Evolutionary conservation across 2,888 invertebrate genomes (phyloP).

Genomic region (Petrophora chlorosata): DNA sequence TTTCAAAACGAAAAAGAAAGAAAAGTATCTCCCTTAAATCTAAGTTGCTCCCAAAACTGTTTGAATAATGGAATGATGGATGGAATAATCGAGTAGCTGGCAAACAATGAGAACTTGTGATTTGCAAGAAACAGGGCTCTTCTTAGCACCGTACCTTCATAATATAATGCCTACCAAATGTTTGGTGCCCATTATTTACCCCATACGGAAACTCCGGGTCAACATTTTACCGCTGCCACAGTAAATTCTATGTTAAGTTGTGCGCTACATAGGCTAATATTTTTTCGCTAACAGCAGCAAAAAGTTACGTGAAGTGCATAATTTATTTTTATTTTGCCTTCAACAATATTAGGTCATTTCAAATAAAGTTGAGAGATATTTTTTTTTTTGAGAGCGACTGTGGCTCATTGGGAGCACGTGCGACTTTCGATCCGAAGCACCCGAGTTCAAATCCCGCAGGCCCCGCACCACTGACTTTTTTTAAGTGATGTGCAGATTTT

Average conservation of each 20-base stretch:
- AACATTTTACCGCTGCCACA: constrained; percentile 31
- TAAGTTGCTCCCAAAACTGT: not conserved
- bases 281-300: constrained; percentile 27
- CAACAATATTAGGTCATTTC: not conserved
- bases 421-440: too few species aligned
- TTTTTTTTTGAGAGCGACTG: too few species aligned
- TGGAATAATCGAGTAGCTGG: not conserved
- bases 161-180: too few species aligned
- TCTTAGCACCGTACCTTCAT: too few species aligned
- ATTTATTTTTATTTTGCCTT: not conserved
- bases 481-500: too few species aligned
- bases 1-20: too few species aligned
- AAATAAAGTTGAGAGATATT: too few species aligned
- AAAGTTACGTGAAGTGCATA: not conserved
- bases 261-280: constrained; percentile 26
- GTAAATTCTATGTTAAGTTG: constrained; percentile 30
- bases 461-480: too few species aligned
- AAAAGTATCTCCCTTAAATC: too few species aligned
- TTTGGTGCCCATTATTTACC: constrained; percentile 40
- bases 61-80: not conserved
- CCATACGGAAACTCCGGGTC: constrained; percentile 42
- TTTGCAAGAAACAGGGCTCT: not conserved
- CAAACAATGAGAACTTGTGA: not conserved
- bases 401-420: too few species aligned
- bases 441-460: too few species aligned